Evolutionary conservation across 2,113 vertebrate genomes (phyloP), one percentile per base, ranked within the genome.

Genomic region (Arizona elegans): DNA sequence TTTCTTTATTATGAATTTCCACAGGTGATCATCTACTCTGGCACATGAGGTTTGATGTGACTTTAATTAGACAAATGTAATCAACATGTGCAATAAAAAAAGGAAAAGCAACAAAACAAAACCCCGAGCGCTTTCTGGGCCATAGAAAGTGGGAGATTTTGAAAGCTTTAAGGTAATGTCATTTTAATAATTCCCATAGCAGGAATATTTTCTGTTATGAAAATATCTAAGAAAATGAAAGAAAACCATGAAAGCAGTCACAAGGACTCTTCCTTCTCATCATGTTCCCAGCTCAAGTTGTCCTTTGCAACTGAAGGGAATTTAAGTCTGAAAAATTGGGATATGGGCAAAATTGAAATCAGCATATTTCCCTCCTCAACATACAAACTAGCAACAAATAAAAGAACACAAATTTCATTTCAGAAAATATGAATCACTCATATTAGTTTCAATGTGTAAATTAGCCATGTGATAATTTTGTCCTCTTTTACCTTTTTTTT

Each of bases 401-500:
- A 81, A 81, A 81, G 17, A 81, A 81, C 33, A 81, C 33, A 81
- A 81, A 21, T 8, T 43, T 81, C 8, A 21, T 43, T 81, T 81
- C 3, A 43, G 33, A 43, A 81, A 87, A 87, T 87, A 47, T 29
- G 86, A 29, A 87, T 26, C 24, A 87, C 47, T 52, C 23, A 29
- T 23, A 38, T 50, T 47, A 52, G 24, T 52, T 87, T 12, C 52
- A 23, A 52, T 50, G 47, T 86, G 26, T 58, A 89, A 15, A 15
- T 38, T 55, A 24, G 26, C 43, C 11, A 89, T 8, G 55, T 92
- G 58, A 38, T 38, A 0, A 7, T 89, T 54, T 33, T 54, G 53
- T 92, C 33, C 21, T 56, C 87, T 93, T 92, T 94, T 33, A 90
- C 94, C 29, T 9, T 89, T 33, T 94, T 70, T 33, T 4, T 3